A percentile compares a stretch with the other conserved stretches of the same genome.
Evolutionary conservation across 2,113 vertebrate species (phyloP).

Genomic region (Crypturellus undulatus): DNA sequence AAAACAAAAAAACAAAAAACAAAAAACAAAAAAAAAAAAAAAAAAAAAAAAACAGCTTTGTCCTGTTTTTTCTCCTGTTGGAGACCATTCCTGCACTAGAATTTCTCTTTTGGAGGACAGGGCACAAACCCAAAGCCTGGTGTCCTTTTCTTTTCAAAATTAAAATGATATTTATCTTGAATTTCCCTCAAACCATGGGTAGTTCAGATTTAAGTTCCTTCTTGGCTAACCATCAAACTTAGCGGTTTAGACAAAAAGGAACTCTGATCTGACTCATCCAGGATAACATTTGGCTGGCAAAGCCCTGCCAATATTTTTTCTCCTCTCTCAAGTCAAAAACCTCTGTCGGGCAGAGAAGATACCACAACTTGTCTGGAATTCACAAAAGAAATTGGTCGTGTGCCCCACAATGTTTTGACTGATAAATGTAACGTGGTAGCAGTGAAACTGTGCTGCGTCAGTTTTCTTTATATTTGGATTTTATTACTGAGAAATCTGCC

Average conservation of each 20-base stretch:
- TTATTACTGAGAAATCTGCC: not conserved
- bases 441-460: not conserved
- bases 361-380: not conserved
- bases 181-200: conserved; percentile 2
- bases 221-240: conserved; percentile 53
- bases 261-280: conserved; percentile 40
- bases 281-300: conserved; percentile 34
- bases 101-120: not conserved
- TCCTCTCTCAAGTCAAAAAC: not conserved
- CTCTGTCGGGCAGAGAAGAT: not conserved
- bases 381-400: not conserved
- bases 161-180: conserved; percentile 2
- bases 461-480: not conserved
- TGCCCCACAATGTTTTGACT: conserved; percentile 16
- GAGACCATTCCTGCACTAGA: not conserved
- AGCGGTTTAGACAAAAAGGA: conserved; percentile 65
- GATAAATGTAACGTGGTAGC: not conserved
- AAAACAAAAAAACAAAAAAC: not conserved
- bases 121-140: not conserved
- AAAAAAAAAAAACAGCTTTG: not conserved
- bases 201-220: conserved; percentile 63
- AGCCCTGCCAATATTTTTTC: not conserved
- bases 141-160: not conserved
- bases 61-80: not conserved
- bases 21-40: not conserved